Conservation (phyloP, 2,888 invertebrate genomes). For the Xestia sexstrigata region DNA sequence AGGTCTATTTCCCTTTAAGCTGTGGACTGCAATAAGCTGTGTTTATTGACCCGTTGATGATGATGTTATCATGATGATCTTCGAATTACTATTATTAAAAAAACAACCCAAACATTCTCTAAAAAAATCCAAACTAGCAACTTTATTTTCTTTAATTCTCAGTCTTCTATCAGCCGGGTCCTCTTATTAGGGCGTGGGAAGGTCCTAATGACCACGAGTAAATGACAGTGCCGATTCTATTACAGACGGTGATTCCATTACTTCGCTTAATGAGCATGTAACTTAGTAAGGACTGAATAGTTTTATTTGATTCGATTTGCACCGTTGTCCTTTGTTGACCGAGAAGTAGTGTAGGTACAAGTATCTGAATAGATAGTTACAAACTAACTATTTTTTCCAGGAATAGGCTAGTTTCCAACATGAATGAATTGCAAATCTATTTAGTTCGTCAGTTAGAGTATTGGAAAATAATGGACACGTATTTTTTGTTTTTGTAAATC, state of each 20-base stretch:
- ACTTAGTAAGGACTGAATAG: conserved; percentile 32
- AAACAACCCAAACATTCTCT: no score
- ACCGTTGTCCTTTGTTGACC: background rate
- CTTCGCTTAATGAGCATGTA: conserved; percentile 51
- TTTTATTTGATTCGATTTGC: conserved; percentile 40
- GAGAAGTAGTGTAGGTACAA: background rate
- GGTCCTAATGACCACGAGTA: conserved; percentile 43
- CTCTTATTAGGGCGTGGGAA: conserved; percentile 27
- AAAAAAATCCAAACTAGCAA: background rate
- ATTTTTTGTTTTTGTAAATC: no score
- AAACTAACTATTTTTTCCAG: background rate
- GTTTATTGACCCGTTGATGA: no score
- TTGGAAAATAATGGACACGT: no score
- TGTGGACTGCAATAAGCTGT: no score
- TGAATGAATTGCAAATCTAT: no score
- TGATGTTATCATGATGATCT: no score
- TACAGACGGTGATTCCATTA: conserved; percentile 37
- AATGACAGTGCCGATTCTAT: conserved; percentile 52
- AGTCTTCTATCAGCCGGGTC: conserved; percentile 8
- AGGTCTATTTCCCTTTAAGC: no score
- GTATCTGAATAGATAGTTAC: background rate
- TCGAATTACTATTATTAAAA: no score
- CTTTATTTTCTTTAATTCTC: conserved; percentile 13
- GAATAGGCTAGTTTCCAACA: no score
- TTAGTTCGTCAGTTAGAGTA: no score